A percentile compares a stretch with the other conserved stretches of the same genome.
These are phyloP conservation scores for Polyploca ridens DNA, from an alignment of 2,888 invertebrate species.

Conservation along the genomic window DNA sequence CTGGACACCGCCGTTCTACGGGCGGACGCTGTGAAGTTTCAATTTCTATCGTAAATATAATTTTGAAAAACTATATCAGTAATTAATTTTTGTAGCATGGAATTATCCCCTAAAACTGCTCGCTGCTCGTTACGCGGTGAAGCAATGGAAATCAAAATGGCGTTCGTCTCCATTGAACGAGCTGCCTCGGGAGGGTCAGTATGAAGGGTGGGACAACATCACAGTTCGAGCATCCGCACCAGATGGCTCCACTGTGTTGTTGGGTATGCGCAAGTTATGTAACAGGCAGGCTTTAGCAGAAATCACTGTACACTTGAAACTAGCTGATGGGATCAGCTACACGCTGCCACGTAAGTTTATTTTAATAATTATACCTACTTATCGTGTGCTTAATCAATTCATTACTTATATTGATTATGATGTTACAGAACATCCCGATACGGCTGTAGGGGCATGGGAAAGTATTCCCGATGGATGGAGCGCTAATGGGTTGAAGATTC, in stretches of 20 bases:
- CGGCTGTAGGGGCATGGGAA: conserved; percentile 67
- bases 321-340: conserved; percentile 66
- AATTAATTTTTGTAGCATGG: conserved; percentile 66
- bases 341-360: conserved; percentile 60
- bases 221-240: conserved; percentile 82
- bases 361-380: background rate
- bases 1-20: too few species aligned
- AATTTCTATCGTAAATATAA: too few species aligned
- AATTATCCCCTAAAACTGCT: conserved; percentile 73
- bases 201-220: conserved; percentile 65
- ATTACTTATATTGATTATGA: conserved; percentile 6
- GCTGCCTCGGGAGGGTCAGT: conserved; percentile 46
- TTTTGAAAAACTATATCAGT: background rate
- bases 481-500: conserved; percentile 85
- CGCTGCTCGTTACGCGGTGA: conserved; percentile 66
- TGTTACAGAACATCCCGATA: conserved; percentile 81
- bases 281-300: conserved; percentile 78
- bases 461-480: conserved; percentile 73
- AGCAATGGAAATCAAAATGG: conserved; percentile 62
- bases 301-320: conserved; percentile 79
- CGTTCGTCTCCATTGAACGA: conserved; percentile 46
- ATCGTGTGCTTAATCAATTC: too few species aligned
- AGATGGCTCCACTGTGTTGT: conserved; percentile 81
- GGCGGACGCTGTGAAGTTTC: too few species aligned
- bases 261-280: conserved; percentile 80